Percentiles rank a stretch among this genome's conserved stretches.
These are phyloP conservation scores for Tetraodon nigroviridis DNA, from an alignment of 2,113 vertebrate species.

Conservation along the genomic window DNA sequence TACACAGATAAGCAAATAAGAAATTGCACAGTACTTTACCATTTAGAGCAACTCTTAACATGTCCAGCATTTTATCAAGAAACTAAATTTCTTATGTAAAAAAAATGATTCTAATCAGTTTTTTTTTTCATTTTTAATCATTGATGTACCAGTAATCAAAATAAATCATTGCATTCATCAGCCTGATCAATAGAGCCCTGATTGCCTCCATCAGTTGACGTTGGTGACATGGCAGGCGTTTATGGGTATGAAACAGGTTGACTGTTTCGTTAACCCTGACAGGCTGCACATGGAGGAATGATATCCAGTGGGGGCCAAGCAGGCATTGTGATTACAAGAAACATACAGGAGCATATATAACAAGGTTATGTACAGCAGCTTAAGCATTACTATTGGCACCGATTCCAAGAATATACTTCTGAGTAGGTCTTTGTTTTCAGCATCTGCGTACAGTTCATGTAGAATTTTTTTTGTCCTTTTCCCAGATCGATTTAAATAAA, in stretches of 20 bases:
- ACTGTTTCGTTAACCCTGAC: constrained; percentile 41
- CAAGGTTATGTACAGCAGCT: constrained; percentile 40
- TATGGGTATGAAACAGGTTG: constrained; percentile 28
- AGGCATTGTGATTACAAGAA: constrained; percentile 39
- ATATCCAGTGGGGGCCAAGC: constrained; percentile 37
- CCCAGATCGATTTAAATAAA: background rate
- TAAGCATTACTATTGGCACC: background rate
- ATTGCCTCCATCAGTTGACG: constrained; percentile 44
- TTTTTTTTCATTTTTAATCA: constrained; percentile 9
- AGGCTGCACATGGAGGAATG: constrained; percentile 33
- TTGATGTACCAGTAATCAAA: constrained; percentile 35
- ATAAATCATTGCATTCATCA: constrained; percentile 32
- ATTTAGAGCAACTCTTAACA: too few species aligned
- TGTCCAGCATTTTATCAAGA: too few species aligned
- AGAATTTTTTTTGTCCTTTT: constrained; percentile 2
- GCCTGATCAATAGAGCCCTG: constrained; percentile 47
- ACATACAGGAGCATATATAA: constrained; percentile 47
- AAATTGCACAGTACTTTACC: too few species aligned
- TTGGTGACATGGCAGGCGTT: constrained; percentile 15
- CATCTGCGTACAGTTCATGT: background rate
- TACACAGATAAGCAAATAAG: too few species aligned
- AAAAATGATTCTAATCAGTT: too few species aligned
- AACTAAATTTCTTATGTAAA: too few species aligned
- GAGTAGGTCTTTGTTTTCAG: too few species aligned
- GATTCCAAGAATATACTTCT: constrained; percentile 4